phyloP scores from a whole-genome alignment of 2,113 vertebrate species.

The Raphicerus campestris region DNA sequence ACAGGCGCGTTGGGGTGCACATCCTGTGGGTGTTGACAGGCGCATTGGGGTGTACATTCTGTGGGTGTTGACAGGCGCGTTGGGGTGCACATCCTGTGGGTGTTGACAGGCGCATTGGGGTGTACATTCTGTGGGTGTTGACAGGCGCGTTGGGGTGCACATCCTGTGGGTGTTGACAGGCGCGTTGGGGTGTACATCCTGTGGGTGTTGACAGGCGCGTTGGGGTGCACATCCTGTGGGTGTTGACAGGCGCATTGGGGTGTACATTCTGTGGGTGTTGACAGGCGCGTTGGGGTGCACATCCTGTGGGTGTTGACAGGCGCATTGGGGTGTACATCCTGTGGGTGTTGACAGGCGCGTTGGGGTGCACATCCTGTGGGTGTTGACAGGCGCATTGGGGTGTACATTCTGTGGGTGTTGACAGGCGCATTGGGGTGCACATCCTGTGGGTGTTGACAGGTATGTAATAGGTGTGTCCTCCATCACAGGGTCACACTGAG shows the following conservation, averaged over 20 bases:
- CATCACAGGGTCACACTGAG: not conserved
- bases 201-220: accelerated
- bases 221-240: too few species aligned
- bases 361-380: too few species aligned
- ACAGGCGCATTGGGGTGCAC: accelerated
- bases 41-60: accelerated
- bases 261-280: too few species aligned
- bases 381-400: accelerated
- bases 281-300: accelerated
- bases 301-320: too few species aligned
- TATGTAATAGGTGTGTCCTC: not conserved
- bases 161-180: too few species aligned
- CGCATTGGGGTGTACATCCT: accelerated
- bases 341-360: too few species aligned
- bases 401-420: too few species aligned
- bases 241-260: accelerated
- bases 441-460: not conserved
- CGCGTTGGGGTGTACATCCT: accelerated
- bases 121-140: not conserved
- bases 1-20: accelerated
- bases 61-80: accelerated
- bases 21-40: too few species aligned
- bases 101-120: accelerated
- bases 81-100: too few species aligned
- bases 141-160: accelerated